A percentile compares a stretch with the other conserved stretches of the same genome.
Conservation (phyloP, 2,113 vertebrate genomes). For the Pachycephala philippinensis region DNA sequence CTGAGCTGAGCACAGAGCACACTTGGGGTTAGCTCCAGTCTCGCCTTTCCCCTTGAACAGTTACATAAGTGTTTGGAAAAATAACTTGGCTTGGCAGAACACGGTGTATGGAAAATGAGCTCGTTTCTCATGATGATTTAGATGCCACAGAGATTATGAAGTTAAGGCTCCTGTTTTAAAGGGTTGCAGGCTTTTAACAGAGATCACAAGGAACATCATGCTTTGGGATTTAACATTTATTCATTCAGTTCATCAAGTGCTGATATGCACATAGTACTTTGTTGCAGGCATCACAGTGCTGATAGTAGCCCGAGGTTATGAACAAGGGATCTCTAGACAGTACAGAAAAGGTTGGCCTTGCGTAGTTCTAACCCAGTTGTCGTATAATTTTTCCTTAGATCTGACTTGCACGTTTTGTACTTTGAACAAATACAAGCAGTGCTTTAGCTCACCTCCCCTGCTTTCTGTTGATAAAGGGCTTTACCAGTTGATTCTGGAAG, state of each 20-base stretch:
- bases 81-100: constrained; percentile 35
- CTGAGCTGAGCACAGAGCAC: background rate
- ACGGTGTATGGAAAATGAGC: background rate
- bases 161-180: constrained; percentile 38
- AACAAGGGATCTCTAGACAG: constrained; percentile 42
- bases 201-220: constrained; percentile 14
- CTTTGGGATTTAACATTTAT: constrained; percentile 45
- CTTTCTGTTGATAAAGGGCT: constrained; percentile 24
- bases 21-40: background rate
- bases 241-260: constrained; percentile 23
- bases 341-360: constrained; percentile 10
- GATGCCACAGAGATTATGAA: background rate
- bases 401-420: background rate
- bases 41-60: background rate
- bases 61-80: background rate
- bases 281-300: constrained; percentile 30
- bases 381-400: constrained; percentile 22
- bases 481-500: background rate
- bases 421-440: constrained; percentile 25
- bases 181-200: constrained; percentile 23
- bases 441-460: constrained; percentile 2
- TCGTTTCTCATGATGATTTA: constrained; percentile 1
- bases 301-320: constrained; percentile 24
- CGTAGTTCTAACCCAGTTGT: background rate
- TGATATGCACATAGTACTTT: constrained; percentile 40